Base-by-base conservation (phyloP, 92 coral and sea anemone species). In the Siderastrea radians region DNA sequence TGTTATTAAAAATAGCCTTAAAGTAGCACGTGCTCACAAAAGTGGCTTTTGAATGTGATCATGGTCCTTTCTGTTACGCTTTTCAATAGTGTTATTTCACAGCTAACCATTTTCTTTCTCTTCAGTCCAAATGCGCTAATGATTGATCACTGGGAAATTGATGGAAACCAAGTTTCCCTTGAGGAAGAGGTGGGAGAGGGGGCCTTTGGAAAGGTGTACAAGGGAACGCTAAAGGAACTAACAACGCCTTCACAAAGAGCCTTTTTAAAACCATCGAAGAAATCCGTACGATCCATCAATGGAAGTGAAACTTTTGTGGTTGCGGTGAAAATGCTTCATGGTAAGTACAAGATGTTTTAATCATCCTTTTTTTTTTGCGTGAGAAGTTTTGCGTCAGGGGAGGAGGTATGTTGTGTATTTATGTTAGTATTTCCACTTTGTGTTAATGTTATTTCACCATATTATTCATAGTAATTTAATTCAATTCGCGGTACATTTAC, bases 161-260 rank as follows among this genome's bases (percentile, higher is more conserved):
- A 88, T 52, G 86, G 58, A 1, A 86, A 93, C 44, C 73, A 88
- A 3, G 79, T 95, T 17, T 49, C 67, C 5, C 77, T 95, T 47
- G 90, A 93, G 1, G 90, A 93, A 49, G 93, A 88, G 71, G 69
- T 95, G 15, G 98, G 94, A 3, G 96, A 95, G 78, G 98, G 98
- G 38, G 98, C 98, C 26, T 95, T 95, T 79, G 98, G 98, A n/a
- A 95, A 91, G 84, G 98, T 95, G 49, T 93, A 78, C 83, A 93
- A 86, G 55, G 98, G 90, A 50, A 77, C 68, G 51, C 79, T 95
- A 3, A 76, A 66, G 14, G 85, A 74, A 80, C 82, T 71, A 4
- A 90, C 92, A 3, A 79, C 75, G 9, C 79, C 83, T 19, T 26
- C 82, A 3, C 80, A 74, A 57, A 74, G 13, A 13, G 57, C 3